Percentiles rank a stretch among this genome's conserved stretches.
These are phyloP conservation scores for Apostichopus parvimensis DNA, from an alignment of 35 echinoderm and acorn worm genomes.

Conservation along the genomic window DNA sequence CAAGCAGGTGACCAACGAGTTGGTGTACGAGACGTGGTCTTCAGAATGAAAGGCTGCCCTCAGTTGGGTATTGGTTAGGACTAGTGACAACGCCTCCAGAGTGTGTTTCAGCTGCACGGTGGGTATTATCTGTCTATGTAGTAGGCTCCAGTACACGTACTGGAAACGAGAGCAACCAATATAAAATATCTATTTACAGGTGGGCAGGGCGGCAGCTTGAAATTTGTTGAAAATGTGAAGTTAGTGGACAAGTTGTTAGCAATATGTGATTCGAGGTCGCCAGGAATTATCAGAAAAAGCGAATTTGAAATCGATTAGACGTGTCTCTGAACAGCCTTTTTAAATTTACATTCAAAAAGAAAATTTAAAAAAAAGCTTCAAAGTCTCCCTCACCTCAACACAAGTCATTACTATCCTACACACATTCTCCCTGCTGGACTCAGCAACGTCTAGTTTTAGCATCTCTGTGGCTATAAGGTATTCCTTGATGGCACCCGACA, in stretches of 20 bases:
- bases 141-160: constrained; percentile 63
- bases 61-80: constrained; percentile 65
- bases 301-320: too few species aligned
- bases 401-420: constrained; percentile 68
- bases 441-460: constrained; percentile 54
- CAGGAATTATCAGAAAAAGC: too few species aligned
- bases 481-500: constrained; percentile 65
- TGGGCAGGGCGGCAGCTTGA: too few species aligned
- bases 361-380: too few species aligned
- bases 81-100: constrained; percentile 63
- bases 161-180: neutral
- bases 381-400: constrained; percentile 72
- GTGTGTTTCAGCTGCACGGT: too few species aligned
- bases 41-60: constrained; percentile 59
- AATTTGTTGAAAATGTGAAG: too few species aligned
- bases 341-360: too few species aligned
- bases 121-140: constrained; percentile 43
- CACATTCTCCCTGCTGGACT: constrained; percentile 51
- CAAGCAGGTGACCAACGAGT: constrained; percentile 18
- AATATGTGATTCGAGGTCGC: too few species aligned
- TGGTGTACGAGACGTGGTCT: constrained; percentile 72
- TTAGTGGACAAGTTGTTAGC: too few species aligned
- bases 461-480: constrained; percentile 66
- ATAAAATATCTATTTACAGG: too few species aligned
- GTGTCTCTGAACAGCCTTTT: too few species aligned